phyloP scores from a whole-genome alignment of 2,888 invertebrate species.

The Uloborus plumipes region DNA sequence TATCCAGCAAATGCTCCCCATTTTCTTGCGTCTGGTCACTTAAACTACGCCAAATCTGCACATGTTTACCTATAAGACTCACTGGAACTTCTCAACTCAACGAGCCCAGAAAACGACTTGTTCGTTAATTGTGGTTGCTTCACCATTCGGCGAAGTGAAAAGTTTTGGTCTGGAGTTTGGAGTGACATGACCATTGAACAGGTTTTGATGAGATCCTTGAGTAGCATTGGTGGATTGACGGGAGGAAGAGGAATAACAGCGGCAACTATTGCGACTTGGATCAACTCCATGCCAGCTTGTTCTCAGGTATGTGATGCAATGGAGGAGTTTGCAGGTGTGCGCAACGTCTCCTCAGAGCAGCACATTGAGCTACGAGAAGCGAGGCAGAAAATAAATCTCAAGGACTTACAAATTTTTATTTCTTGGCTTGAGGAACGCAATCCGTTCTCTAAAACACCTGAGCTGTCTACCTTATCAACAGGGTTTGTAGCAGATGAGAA shows the following conservation, averaged over 20 bases:
- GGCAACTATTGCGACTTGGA: conserved; percentile 16
- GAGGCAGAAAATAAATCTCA: background rate
- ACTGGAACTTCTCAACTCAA: too few species aligned
- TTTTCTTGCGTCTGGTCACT: too few species aligned
- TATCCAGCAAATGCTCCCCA: too few species aligned
- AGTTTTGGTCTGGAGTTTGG: too few species aligned
- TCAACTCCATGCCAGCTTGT: conserved; percentile 11
- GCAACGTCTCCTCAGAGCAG: conserved; percentile 18
- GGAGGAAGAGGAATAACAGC: conserved; percentile 32
- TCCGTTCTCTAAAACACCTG: background rate
- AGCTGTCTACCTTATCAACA: background rate
- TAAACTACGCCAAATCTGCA: too few species aligned
- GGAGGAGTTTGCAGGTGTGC: conserved; percentile 12
- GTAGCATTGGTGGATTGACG: conserved; percentile 28
- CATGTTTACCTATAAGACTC: too few species aligned
- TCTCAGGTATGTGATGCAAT: conserved; percentile 1
- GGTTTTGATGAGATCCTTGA: too few species aligned
- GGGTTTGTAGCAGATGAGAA: background rate
- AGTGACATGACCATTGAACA: too few species aligned
- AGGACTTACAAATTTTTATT: background rate
- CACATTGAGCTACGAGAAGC: conserved; percentile 29
- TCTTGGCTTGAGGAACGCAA: background rate
- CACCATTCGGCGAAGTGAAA: too few species aligned
- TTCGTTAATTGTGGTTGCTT: too few species aligned
- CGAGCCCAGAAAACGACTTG: too few species aligned